These are phyloP conservation scores for Hetaerina americana DNA, from an alignment of 1,140 invertebrate species.

Conservation along the genomic window DNA sequence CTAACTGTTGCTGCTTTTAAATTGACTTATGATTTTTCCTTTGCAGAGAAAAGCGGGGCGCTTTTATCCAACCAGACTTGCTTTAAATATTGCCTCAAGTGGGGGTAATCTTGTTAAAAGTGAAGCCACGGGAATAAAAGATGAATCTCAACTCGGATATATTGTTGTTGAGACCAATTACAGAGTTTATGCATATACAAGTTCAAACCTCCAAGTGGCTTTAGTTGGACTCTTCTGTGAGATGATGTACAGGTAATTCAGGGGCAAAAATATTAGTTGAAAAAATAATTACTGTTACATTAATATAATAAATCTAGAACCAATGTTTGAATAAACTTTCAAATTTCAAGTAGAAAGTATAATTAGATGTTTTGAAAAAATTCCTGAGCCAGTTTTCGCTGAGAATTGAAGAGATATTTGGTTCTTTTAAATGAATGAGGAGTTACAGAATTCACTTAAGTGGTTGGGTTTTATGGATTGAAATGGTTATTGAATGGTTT, in stretches of 20 bases:
- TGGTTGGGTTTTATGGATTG: too few species aligned
- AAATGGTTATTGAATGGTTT: too few species aligned
- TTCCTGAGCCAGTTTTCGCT: too few species aligned
- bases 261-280: too few species aligned
- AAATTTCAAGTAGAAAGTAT: too few species aligned
- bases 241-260: constrained; percentile 77
- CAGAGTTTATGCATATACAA: constrained; percentile 90
- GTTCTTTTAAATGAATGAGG: too few species aligned
- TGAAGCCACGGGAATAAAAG: constrained; percentile 31
- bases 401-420: too few species aligned
- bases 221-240: constrained; percentile 85
- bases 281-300: too few species aligned
- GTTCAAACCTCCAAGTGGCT: constrained; percentile 84
- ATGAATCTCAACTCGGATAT: constrained; percentile 53
- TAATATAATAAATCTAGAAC: too few species aligned
- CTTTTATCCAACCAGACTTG: constrained; percentile 90
- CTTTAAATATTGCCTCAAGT: constrained; percentile 73
- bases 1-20: not conserved
- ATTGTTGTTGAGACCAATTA: constrained; percentile 97
- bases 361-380: too few species aligned
- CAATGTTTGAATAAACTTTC: too few species aligned
- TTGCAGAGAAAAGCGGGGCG: constrained; percentile 68
- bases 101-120: constrained; percentile 36
- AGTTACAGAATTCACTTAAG: too few species aligned
- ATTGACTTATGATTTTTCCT: not conserved